These are phyloP conservation scores for Ceratosolen fusciceps DNA, from an alignment of 1,140 invertebrate genomes.

Conservation along the genomic window DNA sequence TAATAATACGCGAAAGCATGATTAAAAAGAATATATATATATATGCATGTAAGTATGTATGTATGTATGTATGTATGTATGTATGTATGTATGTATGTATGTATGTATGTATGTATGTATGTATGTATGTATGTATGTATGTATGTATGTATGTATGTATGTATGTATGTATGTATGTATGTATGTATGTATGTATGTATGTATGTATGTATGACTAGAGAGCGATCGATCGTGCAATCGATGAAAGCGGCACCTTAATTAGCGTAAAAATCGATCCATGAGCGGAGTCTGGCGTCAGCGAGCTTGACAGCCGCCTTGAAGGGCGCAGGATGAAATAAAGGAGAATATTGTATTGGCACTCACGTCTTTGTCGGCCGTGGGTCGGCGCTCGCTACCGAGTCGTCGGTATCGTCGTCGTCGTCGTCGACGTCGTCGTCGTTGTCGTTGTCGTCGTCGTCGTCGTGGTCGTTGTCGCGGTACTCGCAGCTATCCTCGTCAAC, in stretches of 20 bases:
- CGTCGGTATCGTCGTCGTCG: neutral
- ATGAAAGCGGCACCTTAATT: neutral
- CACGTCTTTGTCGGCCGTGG: constrained; percentile 3
- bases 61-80: too few species aligned
- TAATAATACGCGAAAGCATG: neutral
- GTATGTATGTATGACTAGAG: neutral
- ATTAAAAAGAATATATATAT: too few species aligned
- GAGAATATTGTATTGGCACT: neutral
- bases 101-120: too few species aligned
- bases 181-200: too few species aligned
- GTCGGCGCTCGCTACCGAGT: constrained; percentile 27
- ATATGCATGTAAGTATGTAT: too few species aligned
- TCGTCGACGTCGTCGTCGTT: neutral
- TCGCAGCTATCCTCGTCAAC: too few species aligned
- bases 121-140: too few species aligned
- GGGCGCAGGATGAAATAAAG: too few species aligned
- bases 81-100: too few species aligned
- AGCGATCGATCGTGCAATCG: neutral
- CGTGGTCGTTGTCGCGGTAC: neutral
- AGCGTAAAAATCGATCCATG: neutral
- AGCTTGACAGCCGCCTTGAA: neutral
- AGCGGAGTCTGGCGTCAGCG: neutral
- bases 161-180: too few species aligned
- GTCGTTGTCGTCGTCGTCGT: neutral
- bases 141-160: too few species aligned